Evolutionary conservation across 2,888 invertebrate genomes (phyloP), one percentile per base, ranked within the genome.

Genomic region (Electrophaes corylata): DNA sequence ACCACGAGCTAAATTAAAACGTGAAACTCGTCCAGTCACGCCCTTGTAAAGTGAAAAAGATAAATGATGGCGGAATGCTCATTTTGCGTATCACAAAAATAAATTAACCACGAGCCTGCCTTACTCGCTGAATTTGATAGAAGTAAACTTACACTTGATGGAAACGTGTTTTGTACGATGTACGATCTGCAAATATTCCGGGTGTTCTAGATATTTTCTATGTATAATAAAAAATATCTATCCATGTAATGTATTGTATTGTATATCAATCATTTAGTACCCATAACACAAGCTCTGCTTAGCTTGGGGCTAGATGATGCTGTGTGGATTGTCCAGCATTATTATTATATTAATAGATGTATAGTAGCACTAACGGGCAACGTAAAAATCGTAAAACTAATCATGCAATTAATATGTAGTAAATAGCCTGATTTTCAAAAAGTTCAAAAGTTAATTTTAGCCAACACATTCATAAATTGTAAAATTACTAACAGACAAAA

Each of bases 21-120:
- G 83, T 81, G 76, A 81, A 84, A 83, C 76, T 78, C 77, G 65
- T 57, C 70, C 70, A 79, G 81, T 79, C 81, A 79, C 77, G 81
- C 83, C 78, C 84, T 79, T 73, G 77, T 74, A 73, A 79, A 83
- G 82, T 83, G 84, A 85, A 83, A 81, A 83, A 85, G 85, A 85
- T 84, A 79, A 85, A 85, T 83, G 83, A 75, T 73, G 46, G 62
- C 66, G 73, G 69, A 76, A 75, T 71, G 78, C 75, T 77, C 76
- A 73, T 72, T 82, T 75, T 73, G 69, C 75, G 79, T 80, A 80
- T 78, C 78, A 74, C 76, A 73, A 74, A 79, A 79, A 81, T 83
- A 82, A 82, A 82, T 83, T 81, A 78, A 81, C 76, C 73, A 65
- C 71, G 61, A 49, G 64, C 52, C 66, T 56, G 37, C 37, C 37